Evolutionary conservation across 2,888 invertebrate species (phyloP).

Genomic region (Eupithecia exiguata): DNA sequence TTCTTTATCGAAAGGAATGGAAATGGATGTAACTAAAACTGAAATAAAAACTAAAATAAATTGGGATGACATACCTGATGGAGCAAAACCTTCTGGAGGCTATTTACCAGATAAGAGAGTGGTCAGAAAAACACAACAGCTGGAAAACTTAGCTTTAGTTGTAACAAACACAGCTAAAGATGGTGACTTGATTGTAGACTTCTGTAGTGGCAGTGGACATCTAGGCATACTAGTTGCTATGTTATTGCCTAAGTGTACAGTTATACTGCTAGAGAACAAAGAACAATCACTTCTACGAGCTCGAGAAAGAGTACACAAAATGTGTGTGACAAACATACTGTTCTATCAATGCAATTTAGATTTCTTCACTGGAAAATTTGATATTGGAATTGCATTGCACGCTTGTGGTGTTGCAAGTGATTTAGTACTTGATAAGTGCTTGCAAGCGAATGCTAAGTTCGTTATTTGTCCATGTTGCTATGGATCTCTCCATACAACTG

Average conservation of each 20-base stretch:
- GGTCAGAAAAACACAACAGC: conserved; percentile 91
- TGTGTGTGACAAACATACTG: conserved; percentile 88
- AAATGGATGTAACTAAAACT: conserved; percentile 66
- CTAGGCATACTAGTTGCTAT: conserved; percentile 93
- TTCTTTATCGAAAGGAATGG: conserved; percentile 70
- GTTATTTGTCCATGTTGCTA: conserved; percentile 97
- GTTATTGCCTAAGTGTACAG: conserved; percentile 89
- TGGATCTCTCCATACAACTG: conserved; percentile 92
- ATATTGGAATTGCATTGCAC: conserved; percentile 94
- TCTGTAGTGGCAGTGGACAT: conserved; percentile 97
- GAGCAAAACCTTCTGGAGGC: conserved; percentile 90
- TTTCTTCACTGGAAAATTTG: conserved; percentile 91
- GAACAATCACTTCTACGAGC: conserved; percentile 92
- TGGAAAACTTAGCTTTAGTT: conserved; percentile 92
- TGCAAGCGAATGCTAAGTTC: conserved; percentile 90
- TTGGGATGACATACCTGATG: conserved; percentile 89
- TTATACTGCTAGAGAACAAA: conserved; percentile 96
- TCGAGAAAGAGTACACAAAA: conserved; percentile 85
- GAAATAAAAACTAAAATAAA: conserved; percentile 71
- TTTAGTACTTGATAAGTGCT: conserved; percentile 93
- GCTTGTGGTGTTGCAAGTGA: conserved; percentile 98
- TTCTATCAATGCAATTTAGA: conserved; percentile 95
- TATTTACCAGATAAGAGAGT: conserved; percentile 90
- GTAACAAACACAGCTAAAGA: conserved; percentile 87
- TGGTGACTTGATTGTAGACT: conserved; percentile 92